Conservation (phyloP, 2,888 invertebrate species). For the Dasypogon diadema region DNA sequence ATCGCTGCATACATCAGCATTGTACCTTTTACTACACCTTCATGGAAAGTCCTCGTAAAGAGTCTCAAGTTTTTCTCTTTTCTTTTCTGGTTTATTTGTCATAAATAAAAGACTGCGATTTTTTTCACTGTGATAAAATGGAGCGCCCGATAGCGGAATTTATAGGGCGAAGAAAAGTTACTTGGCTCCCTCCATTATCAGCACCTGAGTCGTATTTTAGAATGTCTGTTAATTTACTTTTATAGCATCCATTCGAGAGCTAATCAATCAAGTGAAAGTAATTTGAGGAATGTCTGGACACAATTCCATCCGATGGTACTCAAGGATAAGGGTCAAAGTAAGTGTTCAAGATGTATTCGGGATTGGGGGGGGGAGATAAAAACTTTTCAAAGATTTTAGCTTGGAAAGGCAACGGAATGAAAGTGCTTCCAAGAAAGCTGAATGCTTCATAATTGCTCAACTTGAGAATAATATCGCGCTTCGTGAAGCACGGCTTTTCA, state of each 20-base stretch:
- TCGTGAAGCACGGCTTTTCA: no score
- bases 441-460: no score
- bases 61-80: constrained; percentile 10
- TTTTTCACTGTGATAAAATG: constrained; percentile 12
- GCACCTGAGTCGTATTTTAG: constrained; percentile 42
- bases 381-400: neutral
- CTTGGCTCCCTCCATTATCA: constrained; percentile 29
- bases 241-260: constrained; percentile 27
- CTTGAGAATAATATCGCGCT: no score
- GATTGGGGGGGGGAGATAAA: neutral
- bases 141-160: constrained; percentile 11
- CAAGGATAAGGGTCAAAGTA: constrained; percentile 32
- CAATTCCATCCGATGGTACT: constrained; percentile 1
- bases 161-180: constrained; percentile 10
- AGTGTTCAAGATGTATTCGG: neutral
- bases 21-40: constrained; percentile 20
- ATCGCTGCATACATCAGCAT: constrained; percentile 19
- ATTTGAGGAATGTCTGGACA: constrained; percentile 34
- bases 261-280: constrained; percentile 42
- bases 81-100: constrained; percentile 29
- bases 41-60: neutral
- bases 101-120: constrained; percentile 40
- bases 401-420: no score
- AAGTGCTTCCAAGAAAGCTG: no score
- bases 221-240: constrained; percentile 46